phyloP scores from a whole-genome alignment of 2,797 vertebrate genomes.

The Adelosebastes latens region DNA sequence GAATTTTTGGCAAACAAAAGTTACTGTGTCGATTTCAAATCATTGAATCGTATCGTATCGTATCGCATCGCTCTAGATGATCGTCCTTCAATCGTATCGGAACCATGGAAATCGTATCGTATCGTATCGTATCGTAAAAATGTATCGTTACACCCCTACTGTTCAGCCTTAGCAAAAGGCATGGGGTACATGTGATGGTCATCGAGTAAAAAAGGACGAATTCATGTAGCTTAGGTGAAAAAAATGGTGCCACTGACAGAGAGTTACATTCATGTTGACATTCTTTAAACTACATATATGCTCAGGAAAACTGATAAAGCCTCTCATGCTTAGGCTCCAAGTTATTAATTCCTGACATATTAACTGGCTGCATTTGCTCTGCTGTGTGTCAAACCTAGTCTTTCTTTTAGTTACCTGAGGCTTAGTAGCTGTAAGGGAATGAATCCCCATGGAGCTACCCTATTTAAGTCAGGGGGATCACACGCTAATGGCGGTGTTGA shows the following conservation, averaged over 20 bases:
- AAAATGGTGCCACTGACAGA: too few relatives aligned
- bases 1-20: too few relatives aligned
- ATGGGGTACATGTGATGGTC: background rate
- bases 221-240: background rate
- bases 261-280: background rate
- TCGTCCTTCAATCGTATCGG: too few relatives aligned
- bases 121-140: too few relatives aligned
- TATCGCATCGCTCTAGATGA: too few relatives aligned
- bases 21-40: too few relatives aligned
- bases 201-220: background rate
- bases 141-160: too few relatives aligned
- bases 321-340: background rate
- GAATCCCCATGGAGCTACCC: slow-evolving; percentile 24
- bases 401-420: slow-evolving; percentile 20
- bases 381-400: background rate
- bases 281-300: background rate
- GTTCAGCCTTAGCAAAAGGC: background rate
- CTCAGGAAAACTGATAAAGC: background rate
- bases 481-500: slow-evolving; percentile 32
- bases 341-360: background rate
- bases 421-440: slow-evolving; percentile 21
- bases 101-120: too few relatives aligned
- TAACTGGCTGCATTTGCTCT: background rate
- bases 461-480: slow-evolving; percentile 28
- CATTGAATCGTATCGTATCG: too few relatives aligned